A percentile compares a stretch with the other conserved stretches of the same genome.
Conservation (phyloP, 2,797 vertebrate genomes). For the Kryptolebias ocellatus region DNA sequence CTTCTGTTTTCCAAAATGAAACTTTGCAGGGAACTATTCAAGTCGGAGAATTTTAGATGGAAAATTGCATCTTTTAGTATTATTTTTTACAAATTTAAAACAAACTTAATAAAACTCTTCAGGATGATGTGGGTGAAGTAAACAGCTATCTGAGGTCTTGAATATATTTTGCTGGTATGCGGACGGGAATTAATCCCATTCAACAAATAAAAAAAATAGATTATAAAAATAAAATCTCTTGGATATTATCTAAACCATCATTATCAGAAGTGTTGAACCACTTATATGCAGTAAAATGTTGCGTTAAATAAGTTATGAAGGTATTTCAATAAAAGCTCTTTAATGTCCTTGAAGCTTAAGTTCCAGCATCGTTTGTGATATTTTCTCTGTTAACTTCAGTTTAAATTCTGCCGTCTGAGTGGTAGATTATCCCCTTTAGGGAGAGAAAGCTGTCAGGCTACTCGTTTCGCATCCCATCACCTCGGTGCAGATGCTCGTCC, state of each 20-base stretch:
- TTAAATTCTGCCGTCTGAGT: conserved; percentile 3
- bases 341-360: neutral
- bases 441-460: conserved; percentile 19
- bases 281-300: too few species aligned
- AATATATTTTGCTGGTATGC: neutral
- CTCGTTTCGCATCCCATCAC: conserved; percentile 32
- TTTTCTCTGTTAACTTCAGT: conserved; percentile 1
- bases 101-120: neutral
- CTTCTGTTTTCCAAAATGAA: neutral
- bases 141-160: neutral
- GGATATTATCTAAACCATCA: neutral
- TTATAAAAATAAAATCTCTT: neutral
- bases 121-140: too few species aligned
- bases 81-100: neutral
- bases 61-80: too few species aligned
- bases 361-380: neutral
- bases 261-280: too few species aligned
- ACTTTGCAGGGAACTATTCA: too few species aligned
- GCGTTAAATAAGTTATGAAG: too few species aligned
- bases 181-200: neutral
- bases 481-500: conserved; percentile 63
- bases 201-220: neutral
- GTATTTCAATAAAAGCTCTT: too few species aligned
- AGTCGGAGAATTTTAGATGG: too few species aligned
- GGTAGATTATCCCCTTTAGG: conserved; percentile 32